phyloP scores from a whole-genome alignment of 2,888 invertebrate species.

The Drosophila anceps region DNA sequence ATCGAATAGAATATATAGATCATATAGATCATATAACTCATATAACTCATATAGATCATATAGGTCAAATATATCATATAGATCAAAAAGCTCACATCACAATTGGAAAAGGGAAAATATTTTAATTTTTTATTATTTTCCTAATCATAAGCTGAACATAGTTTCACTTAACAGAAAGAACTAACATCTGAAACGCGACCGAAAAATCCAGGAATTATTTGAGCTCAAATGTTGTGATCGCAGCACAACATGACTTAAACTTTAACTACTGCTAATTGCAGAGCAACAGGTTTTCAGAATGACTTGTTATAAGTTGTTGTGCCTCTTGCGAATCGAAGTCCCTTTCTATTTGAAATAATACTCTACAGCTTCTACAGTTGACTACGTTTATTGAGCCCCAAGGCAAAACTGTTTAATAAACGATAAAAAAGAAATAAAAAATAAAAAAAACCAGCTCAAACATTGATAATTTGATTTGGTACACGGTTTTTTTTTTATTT shows the following conservation, averaged over 20 bases:
- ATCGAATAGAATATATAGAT: background rate
- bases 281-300: slow-evolving; percentile 12
- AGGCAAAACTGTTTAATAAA: slow-evolving; percentile 1
- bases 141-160: background rate
- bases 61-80: no score
- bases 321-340: background rate
- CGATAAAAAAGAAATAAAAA: background rate
- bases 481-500: slow-evolving; percentile 17
- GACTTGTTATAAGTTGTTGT: background rate
- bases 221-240: background rate
- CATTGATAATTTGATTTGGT: slow-evolving; percentile 57
- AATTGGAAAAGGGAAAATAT: background rate
- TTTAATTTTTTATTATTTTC: background rate
- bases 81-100: background rate
- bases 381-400: background rate
- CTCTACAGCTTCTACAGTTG: slow-evolving; percentile 1
- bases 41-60: no score
- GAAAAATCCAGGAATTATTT: background rate
- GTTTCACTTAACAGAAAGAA: background rate
- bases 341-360: slow-evolving; percentile 9
- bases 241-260: background rate
- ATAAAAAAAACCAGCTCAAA: slow-evolving; percentile 1
- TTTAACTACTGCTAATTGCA: slow-evolving; percentile 2
- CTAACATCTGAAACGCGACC: background rate
- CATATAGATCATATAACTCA: no score